Percentiles rank a stretch among this genome's conserved stretches.
Conservation (phyloP, 2,113 vertebrate genomes). For the Dicrurus megarhynchus region DNA sequence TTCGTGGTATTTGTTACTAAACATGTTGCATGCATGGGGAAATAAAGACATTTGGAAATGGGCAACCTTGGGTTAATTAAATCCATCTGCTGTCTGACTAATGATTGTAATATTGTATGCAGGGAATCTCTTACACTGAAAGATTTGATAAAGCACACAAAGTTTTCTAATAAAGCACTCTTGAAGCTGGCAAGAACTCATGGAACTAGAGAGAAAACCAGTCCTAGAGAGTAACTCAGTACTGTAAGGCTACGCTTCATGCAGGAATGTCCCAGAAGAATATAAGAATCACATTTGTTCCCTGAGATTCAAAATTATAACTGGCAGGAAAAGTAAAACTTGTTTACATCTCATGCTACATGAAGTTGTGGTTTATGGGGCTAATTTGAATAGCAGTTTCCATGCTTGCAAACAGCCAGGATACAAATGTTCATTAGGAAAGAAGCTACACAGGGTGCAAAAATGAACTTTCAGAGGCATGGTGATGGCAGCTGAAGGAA, state of each 20-base stretch:
- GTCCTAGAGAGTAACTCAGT: neutral
- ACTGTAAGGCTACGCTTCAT: neutral
- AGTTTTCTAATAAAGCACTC: neutral
- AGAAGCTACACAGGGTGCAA: neutral
- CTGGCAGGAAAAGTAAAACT: neutral
- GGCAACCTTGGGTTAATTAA: conserved; percentile 18
- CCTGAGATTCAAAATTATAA: neutral
- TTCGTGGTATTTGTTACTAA: conserved; percentile 19
- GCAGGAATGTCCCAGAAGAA: neutral
- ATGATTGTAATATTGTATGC: neutral
- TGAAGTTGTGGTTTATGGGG: neutral
- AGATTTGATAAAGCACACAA: neutral
- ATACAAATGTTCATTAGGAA: neutral
- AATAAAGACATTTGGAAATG: conserved; percentile 2
- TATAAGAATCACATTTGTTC: neutral
- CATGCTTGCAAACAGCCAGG: neutral
- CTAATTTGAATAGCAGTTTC: neutral
- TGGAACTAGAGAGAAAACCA: neutral
- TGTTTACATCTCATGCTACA: neutral
- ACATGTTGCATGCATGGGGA: neutral
- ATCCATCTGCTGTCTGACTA: conserved; percentile 37
- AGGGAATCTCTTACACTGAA: neutral
- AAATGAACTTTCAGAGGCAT: neutral
- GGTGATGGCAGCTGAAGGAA: neutral
- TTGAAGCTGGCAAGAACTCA: neutral